Evolutionary conservation across 2,113 vertebrate species (phyloP).

Genomic region (Gymnarchus niloticus): DNA sequence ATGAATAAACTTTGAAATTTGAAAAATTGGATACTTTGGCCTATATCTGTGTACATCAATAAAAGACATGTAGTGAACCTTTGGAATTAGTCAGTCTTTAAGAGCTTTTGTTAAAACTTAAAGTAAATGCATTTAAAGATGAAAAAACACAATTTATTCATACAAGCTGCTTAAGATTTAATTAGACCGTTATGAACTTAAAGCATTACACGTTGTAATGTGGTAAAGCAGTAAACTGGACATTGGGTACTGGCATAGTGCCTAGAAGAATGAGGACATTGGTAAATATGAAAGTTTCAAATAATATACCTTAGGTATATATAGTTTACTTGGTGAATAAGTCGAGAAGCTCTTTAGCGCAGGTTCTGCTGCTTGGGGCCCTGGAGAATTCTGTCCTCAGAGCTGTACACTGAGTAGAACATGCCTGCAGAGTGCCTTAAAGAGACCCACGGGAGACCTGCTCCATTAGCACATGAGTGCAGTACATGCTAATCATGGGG

Average conservation of each 20-base stretch:
- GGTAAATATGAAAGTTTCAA: not conserved
- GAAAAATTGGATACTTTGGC: not conserved
- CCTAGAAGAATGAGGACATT: not conserved
- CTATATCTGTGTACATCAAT: not conserved
- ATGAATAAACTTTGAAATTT: not conserved
- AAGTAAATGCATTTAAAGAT: not conserved
- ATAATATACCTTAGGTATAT: not conserved
- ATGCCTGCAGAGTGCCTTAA: constrained; percentile 54
- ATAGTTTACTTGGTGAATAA: not conserved
- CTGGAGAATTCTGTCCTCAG: not conserved
- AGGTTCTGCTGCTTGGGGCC: not conserved
- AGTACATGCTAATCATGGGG: constrained; percentile 56
- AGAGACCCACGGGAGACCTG: constrained; percentile 50
- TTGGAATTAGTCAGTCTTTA: not conserved
- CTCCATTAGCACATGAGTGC: constrained; percentile 59
- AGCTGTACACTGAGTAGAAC: constrained; percentile 54
- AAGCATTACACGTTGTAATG: not conserved
- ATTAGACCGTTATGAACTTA: not conserved
- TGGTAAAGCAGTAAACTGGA: not conserved
- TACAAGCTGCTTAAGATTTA: not conserved
- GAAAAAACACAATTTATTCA: not conserved
- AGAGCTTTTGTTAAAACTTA: not conserved
- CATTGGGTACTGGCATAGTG: not conserved
- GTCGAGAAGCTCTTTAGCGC: not conserved
- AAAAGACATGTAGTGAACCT: not conserved